These are phyloP conservation scores for Dascyllus trimaculatus DNA, from an alignment of 2,113 vertebrate genomes.

Conservation along the genomic window DNA sequence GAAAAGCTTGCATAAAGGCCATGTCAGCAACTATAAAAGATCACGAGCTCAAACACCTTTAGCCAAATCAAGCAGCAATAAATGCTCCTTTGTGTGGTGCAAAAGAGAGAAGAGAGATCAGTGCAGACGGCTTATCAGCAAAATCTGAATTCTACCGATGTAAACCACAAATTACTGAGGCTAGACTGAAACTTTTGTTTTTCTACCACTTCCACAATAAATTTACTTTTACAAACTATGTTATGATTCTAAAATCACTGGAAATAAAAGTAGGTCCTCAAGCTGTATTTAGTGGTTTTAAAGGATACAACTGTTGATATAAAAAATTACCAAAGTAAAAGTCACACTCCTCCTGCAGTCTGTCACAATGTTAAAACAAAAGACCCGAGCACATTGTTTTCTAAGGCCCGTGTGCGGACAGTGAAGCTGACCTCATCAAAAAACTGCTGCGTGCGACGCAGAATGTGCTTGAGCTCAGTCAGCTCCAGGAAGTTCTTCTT, in stretches of 20 bases:
- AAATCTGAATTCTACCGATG: not conserved
- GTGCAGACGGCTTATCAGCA: not conserved
- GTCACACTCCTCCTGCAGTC: not conserved
- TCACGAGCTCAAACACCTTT: slow-evolving; percentile 38
- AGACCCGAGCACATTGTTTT: not conserved
- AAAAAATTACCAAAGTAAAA: not conserved
- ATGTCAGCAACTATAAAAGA: slow-evolving; percentile 30
- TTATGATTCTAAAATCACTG: not conserved
- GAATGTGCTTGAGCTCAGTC: slow-evolving; percentile 97
- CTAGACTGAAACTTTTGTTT: not conserved
- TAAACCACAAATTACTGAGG: too few species aligned
- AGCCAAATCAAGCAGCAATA: slow-evolving; percentile 28
- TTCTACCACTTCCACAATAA: not conserved
- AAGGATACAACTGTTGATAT: not conserved
- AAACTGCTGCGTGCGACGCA: slow-evolving; percentile 98
- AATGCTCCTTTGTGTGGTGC: not conserved
- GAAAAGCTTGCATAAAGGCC: slow-evolving; percentile 14
- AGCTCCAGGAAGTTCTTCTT: slow-evolving; percentile 98
- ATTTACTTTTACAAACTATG: not conserved
- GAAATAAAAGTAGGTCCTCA: not conserved
- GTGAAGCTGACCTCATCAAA: slow-evolving; percentile 94
- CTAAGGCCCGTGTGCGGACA: not conserved
- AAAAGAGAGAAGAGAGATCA: not conserved
- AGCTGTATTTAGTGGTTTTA: not conserved
- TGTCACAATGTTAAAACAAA: not conserved